Percentiles rank a stretch among this genome's conserved stretches.
These are phyloP conservation scores for Pseudococcus longispinus DNA, from an alignment of 2,888 invertebrate genomes.

Conservation along the genomic window DNA sequence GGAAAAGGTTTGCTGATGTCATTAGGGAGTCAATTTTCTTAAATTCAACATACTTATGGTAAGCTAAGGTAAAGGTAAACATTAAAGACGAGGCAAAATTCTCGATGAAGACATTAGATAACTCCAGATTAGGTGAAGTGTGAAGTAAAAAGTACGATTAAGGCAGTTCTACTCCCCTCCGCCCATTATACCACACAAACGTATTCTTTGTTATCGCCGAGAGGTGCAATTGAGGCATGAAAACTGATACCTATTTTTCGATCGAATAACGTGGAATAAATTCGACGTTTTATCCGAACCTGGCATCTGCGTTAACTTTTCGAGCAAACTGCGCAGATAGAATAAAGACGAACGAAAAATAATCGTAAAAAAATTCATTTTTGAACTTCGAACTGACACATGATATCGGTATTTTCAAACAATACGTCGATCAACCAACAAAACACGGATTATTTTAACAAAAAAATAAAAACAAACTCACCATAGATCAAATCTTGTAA, in stretches of 20 bases:
- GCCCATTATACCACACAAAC: background rate
- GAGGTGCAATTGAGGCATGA: background rate
- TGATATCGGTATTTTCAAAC: background rate
- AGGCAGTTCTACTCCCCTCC: background rate
- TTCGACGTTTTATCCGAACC: background rate
- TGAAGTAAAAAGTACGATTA: background rate
- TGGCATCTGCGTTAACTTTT: background rate
- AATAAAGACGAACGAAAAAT: background rate
- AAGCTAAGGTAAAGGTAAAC: background rate
- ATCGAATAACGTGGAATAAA: background rate
- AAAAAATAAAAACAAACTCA: constrained; percentile 57
- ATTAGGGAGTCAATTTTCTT: background rate
- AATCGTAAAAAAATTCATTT: background rate
- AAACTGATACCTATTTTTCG: background rate
- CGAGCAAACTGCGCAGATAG: background rate
- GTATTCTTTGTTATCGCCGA: background rate
- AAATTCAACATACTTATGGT: background rate
- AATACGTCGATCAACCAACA: background rate
- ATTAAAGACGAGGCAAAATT: background rate
- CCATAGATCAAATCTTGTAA: constrained; percentile 71
- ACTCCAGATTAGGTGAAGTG: background rate
- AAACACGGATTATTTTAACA: background rate
- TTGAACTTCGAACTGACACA: background rate
- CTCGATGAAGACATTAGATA: background rate
- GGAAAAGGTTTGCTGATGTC: background rate